Percentiles rank a stretch among this genome's conserved stretches.
phyloP scores from a whole-genome alignment of 2,888 invertebrate species.

The Phengaris alcon region DNA sequence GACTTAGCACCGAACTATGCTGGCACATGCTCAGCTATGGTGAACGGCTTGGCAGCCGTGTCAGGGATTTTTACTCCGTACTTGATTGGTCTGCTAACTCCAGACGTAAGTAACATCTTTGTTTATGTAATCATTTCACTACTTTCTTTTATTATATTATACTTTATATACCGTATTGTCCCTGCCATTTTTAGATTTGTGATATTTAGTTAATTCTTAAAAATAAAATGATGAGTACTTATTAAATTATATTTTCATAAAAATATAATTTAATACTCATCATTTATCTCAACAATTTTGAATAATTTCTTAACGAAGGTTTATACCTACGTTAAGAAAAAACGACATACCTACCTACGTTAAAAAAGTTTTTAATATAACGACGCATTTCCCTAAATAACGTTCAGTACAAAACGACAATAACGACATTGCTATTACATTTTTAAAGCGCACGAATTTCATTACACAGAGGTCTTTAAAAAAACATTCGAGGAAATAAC shows the following conservation, averaged over 20 bases:
- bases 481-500: slow-evolving; percentile 24
- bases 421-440: slow-evolving; percentile 5
- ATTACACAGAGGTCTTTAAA: background rate
- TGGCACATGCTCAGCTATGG: slow-evolving; percentile 82
- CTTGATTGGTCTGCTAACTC: slow-evolving; percentile 79
- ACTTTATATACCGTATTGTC: too few species aligned
- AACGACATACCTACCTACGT: too few species aligned
- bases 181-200: too few species aligned
- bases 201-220: too few species aligned
- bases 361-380: background rate
- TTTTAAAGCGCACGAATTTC: background rate
- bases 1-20: slow-evolving; percentile 83
- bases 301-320: too few species aligned
- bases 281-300: too few species aligned
- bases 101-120: slow-evolving; percentile 69
- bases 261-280: too few species aligned
- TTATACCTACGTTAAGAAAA: too few species aligned
- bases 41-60: slow-evolving; percentile 81
- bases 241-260: too few species aligned
- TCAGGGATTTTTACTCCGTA: slow-evolving; percentile 82
- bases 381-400: background rate
- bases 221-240: too few species aligned
- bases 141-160: background rate
- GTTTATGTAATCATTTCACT: background rate
- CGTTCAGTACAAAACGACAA: background rate